These are phyloP conservation scores for Eidolon helvum DNA, from an alignment of 2,113 vertebrate species.

Conservation along the genomic window DNA sequence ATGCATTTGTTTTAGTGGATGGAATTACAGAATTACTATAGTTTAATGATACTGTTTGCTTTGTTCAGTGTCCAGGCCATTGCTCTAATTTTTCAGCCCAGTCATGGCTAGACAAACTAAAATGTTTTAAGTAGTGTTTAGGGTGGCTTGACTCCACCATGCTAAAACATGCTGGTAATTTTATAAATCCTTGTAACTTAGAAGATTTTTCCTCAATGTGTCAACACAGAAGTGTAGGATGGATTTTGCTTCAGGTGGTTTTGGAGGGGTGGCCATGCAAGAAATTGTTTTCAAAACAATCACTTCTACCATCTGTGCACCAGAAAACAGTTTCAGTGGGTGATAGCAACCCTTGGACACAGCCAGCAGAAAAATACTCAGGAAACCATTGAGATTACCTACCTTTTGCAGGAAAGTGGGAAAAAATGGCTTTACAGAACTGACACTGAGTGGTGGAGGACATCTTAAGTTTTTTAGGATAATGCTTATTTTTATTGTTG, in stretches of 20 bases:
- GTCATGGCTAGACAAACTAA: constrained; percentile 34
- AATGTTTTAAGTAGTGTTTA: constrained; percentile 56
- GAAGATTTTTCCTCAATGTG: not conserved
- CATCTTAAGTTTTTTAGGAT: not conserved
- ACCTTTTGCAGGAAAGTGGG: not conserved
- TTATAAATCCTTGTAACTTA: constrained; percentile 23
- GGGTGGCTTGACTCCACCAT: constrained; percentile 39
- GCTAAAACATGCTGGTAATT: constrained; percentile 16
- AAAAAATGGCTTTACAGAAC: not conserved
- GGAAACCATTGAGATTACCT: not conserved
- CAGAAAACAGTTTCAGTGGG: not conserved
- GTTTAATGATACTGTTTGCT: constrained; percentile 69
- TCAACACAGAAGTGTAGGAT: not conserved
- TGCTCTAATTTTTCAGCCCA: constrained; percentile 47
- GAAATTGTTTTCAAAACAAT: constrained; percentile 64
- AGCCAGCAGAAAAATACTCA: not conserved
- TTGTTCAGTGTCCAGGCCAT: constrained; percentile 1
- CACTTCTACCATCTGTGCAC: constrained; percentile 28
- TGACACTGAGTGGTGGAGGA: not conserved
- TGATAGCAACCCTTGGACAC: not conserved
- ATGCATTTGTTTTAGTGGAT: constrained; percentile 59
- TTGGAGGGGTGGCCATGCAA: constrained; percentile 16
- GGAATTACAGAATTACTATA: not conserved
- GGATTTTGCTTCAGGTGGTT: constrained; percentile 41
- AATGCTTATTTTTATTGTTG: not conserved